Percentiles rank a stretch among this genome's conserved stretches.
Conservation (phyloP, 2,888 invertebrate genomes). For the Villa cingulata region DNA sequence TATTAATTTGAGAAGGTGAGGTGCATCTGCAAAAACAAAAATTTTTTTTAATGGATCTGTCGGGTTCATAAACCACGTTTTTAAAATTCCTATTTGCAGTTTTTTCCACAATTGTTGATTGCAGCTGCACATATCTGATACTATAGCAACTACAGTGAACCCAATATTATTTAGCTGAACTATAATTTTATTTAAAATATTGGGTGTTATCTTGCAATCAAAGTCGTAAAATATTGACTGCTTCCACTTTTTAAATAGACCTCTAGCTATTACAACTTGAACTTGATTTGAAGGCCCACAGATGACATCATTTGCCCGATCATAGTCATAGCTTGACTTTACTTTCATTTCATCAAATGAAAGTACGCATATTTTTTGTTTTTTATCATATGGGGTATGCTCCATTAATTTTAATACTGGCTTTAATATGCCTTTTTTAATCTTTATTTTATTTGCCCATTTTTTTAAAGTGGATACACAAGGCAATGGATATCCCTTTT, state of each 20-base stretch:
- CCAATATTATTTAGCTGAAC: not conserved
- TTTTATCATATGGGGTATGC: too few relatives aligned
- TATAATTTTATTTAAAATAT: not conserved
- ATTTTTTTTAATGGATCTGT: conserved; percentile 3
- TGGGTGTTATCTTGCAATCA: not conserved
- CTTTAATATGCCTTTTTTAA: too few relatives aligned
- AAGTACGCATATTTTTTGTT: not conserved
- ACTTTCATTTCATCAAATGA: not conserved
- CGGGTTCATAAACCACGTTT: conserved; percentile 14
- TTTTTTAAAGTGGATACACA: too few relatives aligned
- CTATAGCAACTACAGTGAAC: not conserved
- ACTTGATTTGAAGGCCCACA: not conserved
- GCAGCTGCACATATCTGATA: not conserved
- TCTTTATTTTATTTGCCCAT: too few relatives aligned
- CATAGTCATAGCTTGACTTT: not conserved
- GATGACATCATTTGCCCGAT: not conserved
- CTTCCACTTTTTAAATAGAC: not conserved
- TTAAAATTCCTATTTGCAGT: not conserved
- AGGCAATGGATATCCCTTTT: too few relatives aligned
- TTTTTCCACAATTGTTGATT: not conserved
- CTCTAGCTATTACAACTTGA: not conserved
- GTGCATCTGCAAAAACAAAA: conserved; percentile 7
- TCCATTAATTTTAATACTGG: too few relatives aligned
- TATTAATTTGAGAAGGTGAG: conserved; percentile 13
- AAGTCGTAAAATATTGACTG: not conserved